These are phyloP conservation scores for Nymphalis c-album DNA, from an alignment of 2,888 invertebrate species.

Conservation along the genomic window DNA sequence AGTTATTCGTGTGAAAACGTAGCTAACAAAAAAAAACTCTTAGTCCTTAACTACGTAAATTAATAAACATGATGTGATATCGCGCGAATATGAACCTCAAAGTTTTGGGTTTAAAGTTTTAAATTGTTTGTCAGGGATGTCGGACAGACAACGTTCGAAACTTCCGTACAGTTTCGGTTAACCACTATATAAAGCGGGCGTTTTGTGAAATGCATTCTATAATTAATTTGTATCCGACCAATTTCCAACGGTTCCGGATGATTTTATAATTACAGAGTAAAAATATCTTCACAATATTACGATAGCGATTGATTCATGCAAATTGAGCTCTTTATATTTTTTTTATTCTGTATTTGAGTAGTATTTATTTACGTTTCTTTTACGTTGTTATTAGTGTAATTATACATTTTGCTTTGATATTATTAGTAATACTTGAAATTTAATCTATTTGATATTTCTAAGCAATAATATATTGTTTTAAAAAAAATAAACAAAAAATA, in stretches of 20 bases:
- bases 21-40: slow-evolving; percentile 14
- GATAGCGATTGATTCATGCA: background rate
- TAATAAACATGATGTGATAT: slow-evolving; percentile 22
- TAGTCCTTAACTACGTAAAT: slow-evolving; percentile 27
- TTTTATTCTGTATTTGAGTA: too few species aligned
- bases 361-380: too few species aligned
- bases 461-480: too few species aligned
- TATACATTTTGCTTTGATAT: too few species aligned
- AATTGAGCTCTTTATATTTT: too few species aligned
- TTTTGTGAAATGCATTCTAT: slow-evolving; percentile 28
- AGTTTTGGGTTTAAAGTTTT: background rate
- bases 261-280: slow-evolving; percentile 14
- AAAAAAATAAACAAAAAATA: too few species aligned
- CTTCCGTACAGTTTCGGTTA: slow-evolving; percentile 28
- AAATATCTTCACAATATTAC: background rate
- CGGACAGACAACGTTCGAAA: slow-evolving; percentile 15
- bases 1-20: slow-evolving; percentile 25
- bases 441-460: too few species aligned
- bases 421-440: too few species aligned
- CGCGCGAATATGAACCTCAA: slow-evolving; percentile 4
- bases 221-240: slow-evolving; percentile 27
- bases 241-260: slow-evolving; percentile 10
- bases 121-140: background rate
- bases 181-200: slow-evolving; percentile 35
- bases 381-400: too few species aligned